These are phyloP conservation scores for Salvelinus fontinalis DNA, from an alignment of 2,113 vertebrate species.

Conservation along the genomic window DNA sequence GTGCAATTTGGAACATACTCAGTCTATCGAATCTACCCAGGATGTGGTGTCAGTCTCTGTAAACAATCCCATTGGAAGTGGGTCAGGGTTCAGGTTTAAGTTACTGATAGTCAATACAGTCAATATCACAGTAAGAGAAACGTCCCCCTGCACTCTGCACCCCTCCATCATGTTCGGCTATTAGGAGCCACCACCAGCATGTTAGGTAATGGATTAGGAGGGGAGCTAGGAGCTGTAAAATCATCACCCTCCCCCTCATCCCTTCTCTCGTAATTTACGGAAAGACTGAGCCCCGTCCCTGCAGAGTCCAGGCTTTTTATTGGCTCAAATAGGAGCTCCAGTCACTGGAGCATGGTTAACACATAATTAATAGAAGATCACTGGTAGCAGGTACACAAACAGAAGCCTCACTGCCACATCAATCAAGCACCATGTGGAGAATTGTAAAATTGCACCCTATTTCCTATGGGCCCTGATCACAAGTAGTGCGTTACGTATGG, in stretches of 20 bases:
- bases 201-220: conserved; percentile 58
- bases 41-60: conserved; percentile 1
- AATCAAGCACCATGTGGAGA: too few species aligned
- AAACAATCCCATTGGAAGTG: conserved; percentile 52
- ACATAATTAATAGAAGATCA: conserved; percentile 44
- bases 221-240: conserved; percentile 55
- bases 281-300: not conserved
- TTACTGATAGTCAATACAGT: conserved; percentile 45
- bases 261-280: not conserved
- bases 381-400: not conserved
- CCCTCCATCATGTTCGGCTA: conserved; percentile 30
- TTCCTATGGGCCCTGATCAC: too few species aligned
- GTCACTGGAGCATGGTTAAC: conserved; percentile 26
- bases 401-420: not conserved
- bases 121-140: conserved; percentile 36
- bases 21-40: too few species aligned
- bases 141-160: not conserved
- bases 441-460: too few species aligned
- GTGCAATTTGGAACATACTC: too few species aligned
- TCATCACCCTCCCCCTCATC: conserved; percentile 21
- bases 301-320: not conserved
- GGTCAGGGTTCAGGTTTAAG: conserved; percentile 46
- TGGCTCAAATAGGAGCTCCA: not conserved
- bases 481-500: too few species aligned
- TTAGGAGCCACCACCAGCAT: conserved; percentile 48